phyloP scores from a whole-genome alignment of 1,140 invertebrate species.

The Hycleus cichorii region DNA sequence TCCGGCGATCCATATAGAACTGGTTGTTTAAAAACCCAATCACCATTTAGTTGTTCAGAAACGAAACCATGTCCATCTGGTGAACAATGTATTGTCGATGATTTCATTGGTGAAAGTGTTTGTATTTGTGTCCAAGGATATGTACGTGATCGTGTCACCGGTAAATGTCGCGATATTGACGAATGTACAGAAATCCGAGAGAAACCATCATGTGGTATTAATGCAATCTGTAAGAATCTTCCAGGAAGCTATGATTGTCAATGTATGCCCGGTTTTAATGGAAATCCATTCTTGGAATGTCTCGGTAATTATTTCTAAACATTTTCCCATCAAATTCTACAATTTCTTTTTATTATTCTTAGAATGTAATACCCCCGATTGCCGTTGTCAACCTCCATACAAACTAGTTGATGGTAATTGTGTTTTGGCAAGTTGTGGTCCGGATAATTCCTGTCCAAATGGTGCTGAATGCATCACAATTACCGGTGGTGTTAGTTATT shows the following conservation, averaged over 20 bases:
- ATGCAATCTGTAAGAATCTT: slow-evolving; percentile 85
- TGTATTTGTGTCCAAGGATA: slow-evolving; percentile 84
- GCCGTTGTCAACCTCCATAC: slow-evolving; percentile 80
- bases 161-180: slow-evolving; percentile 77
- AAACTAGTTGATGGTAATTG: slow-evolving; percentile 72
- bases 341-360: slow-evolving; percentile 29
- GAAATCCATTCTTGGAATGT: slow-evolving; percentile 80
- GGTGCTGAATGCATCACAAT: slow-evolving; percentile 84
- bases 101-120: slow-evolving; percentile 63
- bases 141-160: slow-evolving; percentile 59
- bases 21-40: slow-evolving; percentile 60
- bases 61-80: slow-evolving; percentile 70
- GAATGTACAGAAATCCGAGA: slow-evolving; percentile 71
- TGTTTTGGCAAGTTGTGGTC: slow-evolving; percentile 74
- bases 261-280: slow-evolving; percentile 77
- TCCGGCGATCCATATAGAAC: slow-evolving; percentile 61
- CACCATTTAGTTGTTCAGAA: slow-evolving; percentile 58
- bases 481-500: slow-evolving; percentile 82
- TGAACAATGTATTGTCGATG: slow-evolving; percentile 75
- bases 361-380: slow-evolving; percentile 73
- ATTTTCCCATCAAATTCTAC: not conserved
- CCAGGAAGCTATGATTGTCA: slow-evolving; percentile 92
- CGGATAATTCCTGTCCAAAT: slow-evolving; percentile 65
- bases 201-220: slow-evolving; percentile 72
- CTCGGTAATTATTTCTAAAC: slow-evolving; percentile 45